These are phyloP conservation scores for Blastobasis adustella DNA, from an alignment of 2,888 invertebrate genomes.

Conservation along the genomic window DNA sequence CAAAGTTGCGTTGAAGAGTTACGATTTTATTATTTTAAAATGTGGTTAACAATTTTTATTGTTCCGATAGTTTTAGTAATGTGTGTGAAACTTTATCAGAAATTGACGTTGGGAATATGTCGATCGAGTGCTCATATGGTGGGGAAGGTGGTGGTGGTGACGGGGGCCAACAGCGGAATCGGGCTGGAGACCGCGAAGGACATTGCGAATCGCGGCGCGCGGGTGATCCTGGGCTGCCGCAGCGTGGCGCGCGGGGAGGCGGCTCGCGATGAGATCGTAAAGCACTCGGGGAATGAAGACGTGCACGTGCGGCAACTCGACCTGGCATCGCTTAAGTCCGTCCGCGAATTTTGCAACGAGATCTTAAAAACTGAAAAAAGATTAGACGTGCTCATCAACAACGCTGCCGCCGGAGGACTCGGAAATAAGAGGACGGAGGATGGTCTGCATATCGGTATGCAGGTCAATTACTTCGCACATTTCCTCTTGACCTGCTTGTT, in stretches of 20 bases:
- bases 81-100: slow-evolving; percentile 51
- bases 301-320: slow-evolving; percentile 53
- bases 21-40: too few relatives aligned
- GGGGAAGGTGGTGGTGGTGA: slow-evolving; percentile 62
- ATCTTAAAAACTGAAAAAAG: slow-evolving; percentile 62
- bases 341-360: slow-evolving; percentile 72
- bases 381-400: slow-evolving; percentile 76
- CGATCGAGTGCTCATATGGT: slow-evolving; percentile 60
- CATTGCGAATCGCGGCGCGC: slow-evolving; percentile 65
- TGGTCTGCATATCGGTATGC: slow-evolving; percentile 80
- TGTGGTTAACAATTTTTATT: too few relatives aligned
- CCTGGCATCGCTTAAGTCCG: slow-evolving; percentile 59
- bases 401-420: slow-evolving; percentile 71
- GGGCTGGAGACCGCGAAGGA: slow-evolving; percentile 71
- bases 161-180: slow-evolving; percentile 66
- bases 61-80: slow-evolving; percentile 28
- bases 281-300: slow-evolving; percentile 47
- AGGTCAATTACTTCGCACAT: slow-evolving; percentile 82
- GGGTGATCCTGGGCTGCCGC: slow-evolving; percentile 68
- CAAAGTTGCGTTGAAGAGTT: too few relatives aligned
- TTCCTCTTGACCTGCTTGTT: slow-evolving; percentile 81
- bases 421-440: slow-evolving; percentile 76
- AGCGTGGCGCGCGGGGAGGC: slow-evolving; percentile 46
- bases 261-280: slow-evolving; percentile 54
- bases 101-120: slow-evolving; percentile 56